Evolutionary conservation across 2,797 vertebrate species (phyloP), one percentile per base, ranked within the genome.

Genomic region (Manis javanica): DNA sequence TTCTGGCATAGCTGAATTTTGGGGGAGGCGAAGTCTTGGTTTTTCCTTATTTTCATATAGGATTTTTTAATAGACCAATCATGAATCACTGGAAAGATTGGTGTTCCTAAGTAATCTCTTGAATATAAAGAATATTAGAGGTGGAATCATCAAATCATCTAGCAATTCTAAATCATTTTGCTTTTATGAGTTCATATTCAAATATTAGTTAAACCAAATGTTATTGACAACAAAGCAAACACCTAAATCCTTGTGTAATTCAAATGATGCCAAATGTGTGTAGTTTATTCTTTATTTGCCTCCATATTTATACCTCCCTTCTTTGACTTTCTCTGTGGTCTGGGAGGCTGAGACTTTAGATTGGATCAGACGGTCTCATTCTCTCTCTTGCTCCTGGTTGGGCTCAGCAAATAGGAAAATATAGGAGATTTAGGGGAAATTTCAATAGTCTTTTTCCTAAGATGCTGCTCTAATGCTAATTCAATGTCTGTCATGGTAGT

Each of bases 31-130:
- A 46, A 46, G 10, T 46, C 46, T 46, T 46, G 46, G 46, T 46
- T 46, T 46, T 46, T 10, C 46, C 46, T 46, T 46, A 46, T 11
- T 46, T 46, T 46, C 46, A 46, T 46, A 46, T 46, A 11, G 10
- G 24, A 51, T 29, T 51, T 83, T 83, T 86, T 64, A 90, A 72
- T n/a, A 94, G 21, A 12, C 1, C 14, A 72, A 13, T 66, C n/a
- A 15, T 78, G 26, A 90, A 55, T 64, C 39, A 23, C 1, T 39
- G 39, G n/a, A 10, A 77, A 78, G 68, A 42, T 13, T 53, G 72
- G 15, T 10, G 68, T 46, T 87, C 29, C 21, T 95, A 79, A 71
- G 12, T 34, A 81, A 69, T 59, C 14, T 91, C 37, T 42, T 93
- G 68, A 81, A 59, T 53, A 74, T 7, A 81, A 13, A 68, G 7